phyloP scores from a whole-genome alignment of 1,140 invertebrate species.

The Microplitis mediator region DNA sequence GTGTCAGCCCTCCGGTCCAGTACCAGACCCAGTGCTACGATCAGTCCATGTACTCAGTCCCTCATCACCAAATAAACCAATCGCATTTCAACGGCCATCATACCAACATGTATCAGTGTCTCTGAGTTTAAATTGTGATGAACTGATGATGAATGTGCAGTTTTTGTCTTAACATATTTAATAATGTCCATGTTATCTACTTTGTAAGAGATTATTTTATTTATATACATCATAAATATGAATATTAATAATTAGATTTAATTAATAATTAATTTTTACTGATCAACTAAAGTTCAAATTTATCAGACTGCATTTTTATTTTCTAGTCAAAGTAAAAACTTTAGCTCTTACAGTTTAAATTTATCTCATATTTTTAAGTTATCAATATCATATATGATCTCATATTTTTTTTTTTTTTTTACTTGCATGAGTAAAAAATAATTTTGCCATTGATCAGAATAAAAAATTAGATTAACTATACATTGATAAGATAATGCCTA shows the following conservation, averaged over 20 bases:
- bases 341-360: neutral
- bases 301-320: constrained; percentile 32
- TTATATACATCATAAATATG: constrained; percentile 3
- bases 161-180: neutral
- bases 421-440: neutral
- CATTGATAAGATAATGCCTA: constrained; percentile 30
- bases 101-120: constrained; percentile 57
- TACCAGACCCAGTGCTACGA: constrained; percentile 50
- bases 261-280: neutral
- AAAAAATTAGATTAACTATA: constrained; percentile 1
- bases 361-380: no score
- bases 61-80: constrained; percentile 45
- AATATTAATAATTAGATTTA: neutral
- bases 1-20: constrained; percentile 54
- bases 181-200: constrained; percentile 49
- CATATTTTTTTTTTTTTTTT: constrained; percentile 35
- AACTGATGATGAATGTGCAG: neutral
- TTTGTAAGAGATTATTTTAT: constrained; percentile 55
- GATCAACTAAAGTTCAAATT: neutral
- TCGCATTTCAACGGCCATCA: constrained; percentile 49
- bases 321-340: constrained; percentile 53
- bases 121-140: constrained; percentile 37
- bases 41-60: constrained; percentile 49
- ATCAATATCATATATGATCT: constrained; percentile 40
- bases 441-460: constrained; percentile 5